Evolutionary conservation across 2,797 vertebrate genomes (phyloP).

Genomic region (Enteromius afrohamiltoni): DNA sequence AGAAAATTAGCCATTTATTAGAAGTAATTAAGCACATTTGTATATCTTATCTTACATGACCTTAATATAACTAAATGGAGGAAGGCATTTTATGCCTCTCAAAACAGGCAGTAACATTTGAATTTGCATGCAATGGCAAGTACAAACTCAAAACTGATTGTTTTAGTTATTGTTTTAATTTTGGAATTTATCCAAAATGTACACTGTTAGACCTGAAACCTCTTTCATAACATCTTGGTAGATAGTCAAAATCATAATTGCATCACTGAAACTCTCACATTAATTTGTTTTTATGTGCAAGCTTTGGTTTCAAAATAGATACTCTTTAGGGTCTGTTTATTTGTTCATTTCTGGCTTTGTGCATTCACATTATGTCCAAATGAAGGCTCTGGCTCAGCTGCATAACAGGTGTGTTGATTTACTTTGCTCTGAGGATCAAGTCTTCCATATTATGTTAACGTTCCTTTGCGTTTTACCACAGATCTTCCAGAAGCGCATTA

Average conservation of each 20-base stretch:
- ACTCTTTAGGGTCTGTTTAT: conserved; percentile 12
- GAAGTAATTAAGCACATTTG: too few species aligned
- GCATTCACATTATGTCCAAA: conserved; percentile 3
- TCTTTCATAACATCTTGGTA: conserved; percentile 1
- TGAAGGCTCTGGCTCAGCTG: conserved; percentile 18
- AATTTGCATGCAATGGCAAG: neutral
- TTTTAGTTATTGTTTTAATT: neutral
- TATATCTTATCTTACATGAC: too few species aligned
- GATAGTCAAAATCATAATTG: neutral
- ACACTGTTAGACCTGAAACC: neutral
- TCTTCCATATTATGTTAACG: conserved; percentile 14
- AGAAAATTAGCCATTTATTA: too few species aligned
- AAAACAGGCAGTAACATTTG: too few species aligned
- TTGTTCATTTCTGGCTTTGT: conserved; percentile 5
- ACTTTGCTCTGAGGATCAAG: conserved; percentile 15
- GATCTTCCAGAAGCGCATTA: conserved; percentile 19
- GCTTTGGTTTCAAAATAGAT: conserved; percentile 6
- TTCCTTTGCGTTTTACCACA: neutral
- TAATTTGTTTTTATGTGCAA: neutral
- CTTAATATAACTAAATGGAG: too few species aligned
- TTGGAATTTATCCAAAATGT: neutral
- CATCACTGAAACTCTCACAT: conserved; percentile 5
- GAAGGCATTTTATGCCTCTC: neutral
- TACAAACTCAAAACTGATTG: neutral
- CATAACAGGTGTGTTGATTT: conserved; percentile 37